A percentile compares a stretch with the other conserved stretches of the same genome.
These are phyloP conservation scores for Notarius quadriscutis DNA, from an alignment of 2,113 vertebrate genomes.

Conservation along the genomic window DNA sequence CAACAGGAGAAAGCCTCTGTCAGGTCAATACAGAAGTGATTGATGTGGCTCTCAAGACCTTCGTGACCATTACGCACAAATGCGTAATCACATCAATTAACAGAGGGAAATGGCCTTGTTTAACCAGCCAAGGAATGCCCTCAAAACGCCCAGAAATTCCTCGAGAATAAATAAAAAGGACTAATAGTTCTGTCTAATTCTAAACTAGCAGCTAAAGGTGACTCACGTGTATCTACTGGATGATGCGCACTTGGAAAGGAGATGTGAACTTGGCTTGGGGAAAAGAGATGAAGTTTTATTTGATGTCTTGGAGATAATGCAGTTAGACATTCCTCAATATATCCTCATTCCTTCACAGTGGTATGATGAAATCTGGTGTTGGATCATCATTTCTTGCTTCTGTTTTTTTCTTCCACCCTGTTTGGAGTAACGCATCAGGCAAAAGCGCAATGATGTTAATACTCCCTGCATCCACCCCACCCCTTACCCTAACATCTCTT, in stretches of 20 bases:
- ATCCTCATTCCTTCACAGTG: neutral
- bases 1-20: constrained; percentile 55
- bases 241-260: constrained; percentile 65
- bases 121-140: constrained; percentile 73
- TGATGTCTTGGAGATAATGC: constrained; percentile 51
- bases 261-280: constrained; percentile 57
- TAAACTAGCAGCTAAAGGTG: constrained; percentile 64
- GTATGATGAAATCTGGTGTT: neutral
- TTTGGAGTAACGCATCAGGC: neutral
- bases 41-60: constrained; percentile 78
- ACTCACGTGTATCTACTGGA: constrained; percentile 75
- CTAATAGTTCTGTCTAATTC: constrained; percentile 65
- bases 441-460: neutral
- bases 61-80: constrained; percentile 75
- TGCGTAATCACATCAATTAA: constrained; percentile 89
- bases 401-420: neutral
- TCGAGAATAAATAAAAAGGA: constrained; percentile 40
- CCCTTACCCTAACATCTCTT: neutral
- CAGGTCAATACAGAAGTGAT: constrained; percentile 81
- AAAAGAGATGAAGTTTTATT: constrained; percentile 67
- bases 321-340: constrained; percentile 55
- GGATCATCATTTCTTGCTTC: neutral
- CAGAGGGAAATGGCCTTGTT: constrained; percentile 82
- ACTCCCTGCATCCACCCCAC: neutral
- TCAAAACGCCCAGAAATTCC: constrained; percentile 72